These are phyloP conservation scores for Prionailurus bengalensis DNA, from an alignment of 2,113 vertebrate genomes.

Conservation along the genomic window DNA sequence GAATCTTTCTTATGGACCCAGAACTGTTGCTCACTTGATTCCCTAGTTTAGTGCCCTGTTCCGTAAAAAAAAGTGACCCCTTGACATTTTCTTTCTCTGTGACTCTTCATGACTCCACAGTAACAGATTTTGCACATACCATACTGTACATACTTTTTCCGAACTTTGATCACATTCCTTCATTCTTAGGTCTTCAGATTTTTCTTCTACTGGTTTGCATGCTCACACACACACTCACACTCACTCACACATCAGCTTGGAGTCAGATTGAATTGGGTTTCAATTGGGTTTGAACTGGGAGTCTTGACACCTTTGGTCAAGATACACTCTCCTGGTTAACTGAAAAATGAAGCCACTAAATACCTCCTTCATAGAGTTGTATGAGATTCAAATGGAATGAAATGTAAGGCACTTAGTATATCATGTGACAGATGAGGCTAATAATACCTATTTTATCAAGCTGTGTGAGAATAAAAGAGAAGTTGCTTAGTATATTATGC, in stretches of 20 bases:
- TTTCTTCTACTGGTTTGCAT: neutral
- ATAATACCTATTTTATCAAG: constrained; percentile 27
- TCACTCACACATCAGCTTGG: neutral
- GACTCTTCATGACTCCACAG: neutral
- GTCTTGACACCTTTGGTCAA: neutral
- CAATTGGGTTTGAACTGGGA: neutral
- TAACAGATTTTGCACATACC: neutral
- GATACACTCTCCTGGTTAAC: neutral
- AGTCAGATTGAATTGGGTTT: neutral
- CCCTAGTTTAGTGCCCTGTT: neutral
- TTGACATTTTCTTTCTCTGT: neutral
- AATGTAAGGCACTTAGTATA: neutral
- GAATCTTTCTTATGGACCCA: neutral
- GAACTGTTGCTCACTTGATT: neutral
- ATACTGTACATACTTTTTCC: neutral
- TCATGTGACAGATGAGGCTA: neutral
- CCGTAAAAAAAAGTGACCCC: neutral
- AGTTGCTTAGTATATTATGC: constrained; percentile 15
- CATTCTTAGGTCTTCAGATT: neutral
- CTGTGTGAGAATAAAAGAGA: neutral
- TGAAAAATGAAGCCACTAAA: constrained; percentile 13
- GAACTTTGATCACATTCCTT: neutral
- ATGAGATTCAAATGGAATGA: neutral
- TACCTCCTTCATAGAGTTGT: neutral
- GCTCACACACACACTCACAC: neutral